Conservation (phyloP, 2,888 invertebrate species). For the Malacosoma neustria region DNA sequence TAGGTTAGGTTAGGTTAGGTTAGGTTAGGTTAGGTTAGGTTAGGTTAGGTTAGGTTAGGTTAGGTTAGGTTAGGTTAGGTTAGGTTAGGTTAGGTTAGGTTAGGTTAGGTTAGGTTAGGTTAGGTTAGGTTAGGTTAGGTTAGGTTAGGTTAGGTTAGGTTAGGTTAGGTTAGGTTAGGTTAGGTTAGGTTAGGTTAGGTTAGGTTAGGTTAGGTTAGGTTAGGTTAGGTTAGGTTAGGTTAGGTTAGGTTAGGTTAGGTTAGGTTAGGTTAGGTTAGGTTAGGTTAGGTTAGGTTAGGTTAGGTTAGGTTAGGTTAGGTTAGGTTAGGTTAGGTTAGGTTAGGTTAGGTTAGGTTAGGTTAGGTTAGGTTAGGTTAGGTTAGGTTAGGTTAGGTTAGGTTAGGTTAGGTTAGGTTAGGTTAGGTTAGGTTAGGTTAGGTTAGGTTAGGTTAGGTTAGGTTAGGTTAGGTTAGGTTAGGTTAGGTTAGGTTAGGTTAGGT, state of each 20-base stretch:
- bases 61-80: conserved; percentile 8
- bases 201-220: conserved; percentile 12
- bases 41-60: conserved; percentile 6
- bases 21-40: conserved; percentile 6
- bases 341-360: conserved; percentile 11
- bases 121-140: conserved; percentile 14
- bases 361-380: conserved; percentile 4
- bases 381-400: conserved; percentile 5
- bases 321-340: conserved; percentile 13
- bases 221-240: conserved; percentile 14
- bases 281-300: conserved; percentile 14
- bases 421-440: conserved; percentile 4
- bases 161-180: conserved; percentile 12
- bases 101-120: conserved; percentile 14
- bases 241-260: conserved; percentile 14
- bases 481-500: conserved; percentile 10
- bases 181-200: conserved; percentile 9
- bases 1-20: conserved; percentile 12
- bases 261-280: conserved; percentile 13
- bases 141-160: conserved; percentile 12
- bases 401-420: conserved; percentile 6
- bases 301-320: conserved; percentile 14
- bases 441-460: conserved; percentile 8
- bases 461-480: conserved; percentile 6
- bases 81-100: conserved; percentile 10